These are phyloP conservation scores for Drosophila bocqueti DNA, from an alignment of 1,140 invertebrate genomes.

Conservation along the genomic window DNA sequence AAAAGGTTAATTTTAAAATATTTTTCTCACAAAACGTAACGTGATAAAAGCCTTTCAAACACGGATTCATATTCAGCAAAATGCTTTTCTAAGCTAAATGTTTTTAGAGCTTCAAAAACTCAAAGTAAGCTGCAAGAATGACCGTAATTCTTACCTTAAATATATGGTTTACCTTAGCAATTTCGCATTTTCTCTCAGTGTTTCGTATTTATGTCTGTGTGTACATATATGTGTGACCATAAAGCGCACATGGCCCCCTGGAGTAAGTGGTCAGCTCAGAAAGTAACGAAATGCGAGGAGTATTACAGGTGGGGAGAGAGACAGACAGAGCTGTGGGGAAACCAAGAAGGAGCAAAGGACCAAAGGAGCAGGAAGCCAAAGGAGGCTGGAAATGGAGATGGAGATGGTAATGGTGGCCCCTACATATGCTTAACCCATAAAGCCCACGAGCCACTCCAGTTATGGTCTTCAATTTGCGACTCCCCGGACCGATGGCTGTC, in stretches of 20 bases:
- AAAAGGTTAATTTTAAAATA: not conserved
- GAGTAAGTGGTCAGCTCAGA: conserved; percentile 49
- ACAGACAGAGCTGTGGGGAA: not conserved
- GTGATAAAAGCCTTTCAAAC: too few relatives aligned
- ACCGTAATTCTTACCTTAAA: not conserved
- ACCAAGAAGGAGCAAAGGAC: not conserved
- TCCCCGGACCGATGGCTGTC: conserved; percentile 17
- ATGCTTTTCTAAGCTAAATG: not conserved
- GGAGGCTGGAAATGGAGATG: not conserved
- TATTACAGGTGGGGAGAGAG: conserved; percentile 26
- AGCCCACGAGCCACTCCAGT: conserved; percentile 8
- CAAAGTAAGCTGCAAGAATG: too few relatives aligned
- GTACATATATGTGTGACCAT: conserved; percentile 28
- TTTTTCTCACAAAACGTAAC: too few relatives aligned
- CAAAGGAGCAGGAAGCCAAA: not conserved
- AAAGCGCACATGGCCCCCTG: conserved; percentile 60
- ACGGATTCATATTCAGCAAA: not conserved
- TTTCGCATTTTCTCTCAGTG: conserved; percentile 4
- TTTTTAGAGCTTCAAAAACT: not conserved
- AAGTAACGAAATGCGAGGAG: conserved; percentile 29
- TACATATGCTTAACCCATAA: conserved; percentile 33
- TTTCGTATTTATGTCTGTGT: conserved; percentile 8
- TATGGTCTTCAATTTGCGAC: conserved; percentile 6
- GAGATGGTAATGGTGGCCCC: not conserved
- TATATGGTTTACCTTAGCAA: not conserved